Base-by-base conservation (phyloP, 2,888 invertebrate genomes). In the Caenorhabditis zanzibari region DNA sequence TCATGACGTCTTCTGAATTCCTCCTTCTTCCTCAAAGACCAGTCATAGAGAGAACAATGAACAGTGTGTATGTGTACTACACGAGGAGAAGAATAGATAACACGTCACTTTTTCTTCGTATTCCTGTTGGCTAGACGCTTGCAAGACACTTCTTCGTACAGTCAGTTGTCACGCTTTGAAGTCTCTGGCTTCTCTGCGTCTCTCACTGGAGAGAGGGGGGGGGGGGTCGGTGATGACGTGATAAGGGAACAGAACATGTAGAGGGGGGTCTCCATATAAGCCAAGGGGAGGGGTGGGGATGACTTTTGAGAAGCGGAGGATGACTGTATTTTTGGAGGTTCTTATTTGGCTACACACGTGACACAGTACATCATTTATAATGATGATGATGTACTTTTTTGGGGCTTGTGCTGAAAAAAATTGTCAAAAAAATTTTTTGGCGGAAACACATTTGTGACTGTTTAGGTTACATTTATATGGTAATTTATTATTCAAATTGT, bases 121-220 rank as follows among this genome's bases (percentile, higher is more conserved):
- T 32, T 32, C 32, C 32, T 32, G 32, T 32, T 32, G 32, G 32
- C n/a, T n/a, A n/a, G n/a, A n/a, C 32, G 32, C 32, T 32, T 4
- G 5, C 7, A 32, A 7, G 7, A 4, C 32, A 32, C 32, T 32
- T 61, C 63, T 16, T 52, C 63, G 41, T 26, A 49, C 64, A n/a
- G n/a, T n/a, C n/a, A n/a, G n/a, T n/a, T 44, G 74, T 74, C 63
- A 74, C 74, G 74, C 64, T 74, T 63, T 44, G 10, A 19, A 7
- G 26, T 44, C 49, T 52, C 69, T 38, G 38, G 71, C 32, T 59
- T 32, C 59, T 72, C 71, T 47, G 59, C 41, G 54, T 71, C 35
- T 44, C 71, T 35, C 32, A n/a, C 32, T 38, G 59, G 12, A 26
- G 26, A 54, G 26, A 54, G 24, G 26, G 32, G 35, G 7, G 32